Conservation (phyloP, 2,888 invertebrate genomes). For the Buathra laborator region DNA sequence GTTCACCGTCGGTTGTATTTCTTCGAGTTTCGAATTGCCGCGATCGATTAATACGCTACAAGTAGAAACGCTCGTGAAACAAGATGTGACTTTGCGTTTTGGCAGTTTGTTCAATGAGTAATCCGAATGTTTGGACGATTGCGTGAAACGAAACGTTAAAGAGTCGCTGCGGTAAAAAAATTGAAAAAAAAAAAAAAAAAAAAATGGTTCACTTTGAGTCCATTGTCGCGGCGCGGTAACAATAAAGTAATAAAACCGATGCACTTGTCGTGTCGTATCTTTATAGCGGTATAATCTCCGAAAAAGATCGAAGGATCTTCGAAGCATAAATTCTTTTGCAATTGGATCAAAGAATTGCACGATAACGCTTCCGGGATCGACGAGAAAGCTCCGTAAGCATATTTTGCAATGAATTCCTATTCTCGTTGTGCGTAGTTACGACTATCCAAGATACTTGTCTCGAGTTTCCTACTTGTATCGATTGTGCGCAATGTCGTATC, state of each 20-base stretch:
- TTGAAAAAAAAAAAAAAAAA: neutral
- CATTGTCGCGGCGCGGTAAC: constrained; percentile 12
- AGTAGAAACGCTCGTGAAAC: neutral
- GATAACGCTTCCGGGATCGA: neutral
- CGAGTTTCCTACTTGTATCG: constrained; percentile 25
- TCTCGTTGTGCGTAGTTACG: neutral
- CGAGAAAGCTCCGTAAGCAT: neutral
- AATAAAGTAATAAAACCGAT: constrained; percentile 40
- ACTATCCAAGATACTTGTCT: constrained; percentile 2
- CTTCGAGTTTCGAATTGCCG: constrained; percentile 54
- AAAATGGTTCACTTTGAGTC: neutral
- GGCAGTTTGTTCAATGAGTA: neutral
- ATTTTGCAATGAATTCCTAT: neutral
- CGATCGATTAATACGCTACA: neutral
- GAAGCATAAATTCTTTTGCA: neutral
- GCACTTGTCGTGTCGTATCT: constrained; percentile 31
- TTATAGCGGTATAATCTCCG: constrained; percentile 12
- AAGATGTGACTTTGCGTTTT: too few species aligned
- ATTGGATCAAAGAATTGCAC: neutral
- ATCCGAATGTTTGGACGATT: neutral
- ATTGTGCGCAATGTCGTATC: neutral
- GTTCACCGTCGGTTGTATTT: constrained; percentile 14
- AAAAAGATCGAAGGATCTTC: neutral
- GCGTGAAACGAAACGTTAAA: too few species aligned
- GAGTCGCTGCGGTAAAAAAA: neutral